Percentiles rank a stretch among this genome's conserved stretches.
These are phyloP conservation scores for Ancistrus triradiatus DNA, from an alignment of 2,113 vertebrate genomes.

Conservation along the genomic window DNA sequence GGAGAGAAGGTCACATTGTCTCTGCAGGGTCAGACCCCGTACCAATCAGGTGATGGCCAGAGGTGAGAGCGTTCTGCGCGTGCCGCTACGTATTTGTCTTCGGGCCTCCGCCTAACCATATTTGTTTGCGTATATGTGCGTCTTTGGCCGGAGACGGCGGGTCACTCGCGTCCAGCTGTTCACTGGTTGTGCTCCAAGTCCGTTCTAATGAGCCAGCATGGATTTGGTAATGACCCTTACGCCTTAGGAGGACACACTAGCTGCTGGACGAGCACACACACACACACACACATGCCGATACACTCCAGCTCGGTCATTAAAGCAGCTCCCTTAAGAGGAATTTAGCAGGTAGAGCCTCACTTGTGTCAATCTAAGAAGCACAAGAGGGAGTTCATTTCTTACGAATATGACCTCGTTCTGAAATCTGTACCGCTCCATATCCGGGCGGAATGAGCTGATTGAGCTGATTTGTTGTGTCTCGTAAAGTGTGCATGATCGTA, in stretches of 20 bases:
- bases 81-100: constrained; percentile 3
- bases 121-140: background rate
- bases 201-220: constrained; percentile 64
- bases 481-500: too few species aligned
- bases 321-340: constrained; percentile 36
- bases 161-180: constrained; percentile 41
- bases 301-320: constrained; percentile 38
- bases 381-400: constrained; percentile 30
- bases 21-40: constrained; percentile 36
- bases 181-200: constrained; percentile 59
- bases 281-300: constrained; percentile 29
- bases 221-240: constrained; percentile 52
- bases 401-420: constrained; percentile 13
- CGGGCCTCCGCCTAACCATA: background rate
- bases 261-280: constrained; percentile 50
- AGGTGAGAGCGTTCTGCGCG: constrained; percentile 46
- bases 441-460: background rate
- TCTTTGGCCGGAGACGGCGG: constrained; percentile 19
- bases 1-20: constrained; percentile 36
- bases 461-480: too few species aligned
- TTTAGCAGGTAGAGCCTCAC: constrained; percentile 35
- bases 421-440: background rate
- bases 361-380: constrained; percentile 16
- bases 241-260: constrained; percentile 46
- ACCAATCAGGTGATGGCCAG: constrained; percentile 36